Conservation (phyloP, 1,140 invertebrate species). For the Conus betulinus region DNA sequence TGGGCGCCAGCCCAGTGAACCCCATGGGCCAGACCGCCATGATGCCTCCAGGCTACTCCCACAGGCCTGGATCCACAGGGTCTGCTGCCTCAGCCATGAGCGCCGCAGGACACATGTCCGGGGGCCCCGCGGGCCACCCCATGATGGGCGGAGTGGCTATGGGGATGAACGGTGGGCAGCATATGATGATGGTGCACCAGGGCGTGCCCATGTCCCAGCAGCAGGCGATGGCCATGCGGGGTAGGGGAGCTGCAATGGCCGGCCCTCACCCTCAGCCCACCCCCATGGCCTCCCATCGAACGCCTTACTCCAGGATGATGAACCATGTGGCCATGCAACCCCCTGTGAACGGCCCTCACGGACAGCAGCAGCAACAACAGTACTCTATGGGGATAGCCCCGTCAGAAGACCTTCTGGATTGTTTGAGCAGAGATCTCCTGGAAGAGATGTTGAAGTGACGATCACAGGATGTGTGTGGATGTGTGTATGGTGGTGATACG, state of each 20-base stretch:
- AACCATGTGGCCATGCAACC: background rate
- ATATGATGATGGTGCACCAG: constrained; percentile 67
- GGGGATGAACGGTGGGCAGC: constrained; percentile 22
- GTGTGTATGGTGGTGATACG: background rate
- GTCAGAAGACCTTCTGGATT: background rate
- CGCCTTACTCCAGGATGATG: background rate
- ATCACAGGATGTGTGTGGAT: no score
- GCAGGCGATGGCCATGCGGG: constrained; percentile 33
- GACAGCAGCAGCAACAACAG: background rate
- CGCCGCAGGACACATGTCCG: constrained; percentile 39
- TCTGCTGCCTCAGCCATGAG: constrained; percentile 32
- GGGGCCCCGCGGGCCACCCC: constrained; percentile 1
- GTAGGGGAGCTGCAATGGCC: background rate
- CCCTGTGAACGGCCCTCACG: background rate
- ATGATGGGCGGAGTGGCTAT: constrained; percentile 11
- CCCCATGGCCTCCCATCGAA: background rate
- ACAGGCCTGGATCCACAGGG: constrained; percentile 20
- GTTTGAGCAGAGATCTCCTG: background rate
- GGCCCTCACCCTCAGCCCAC: background rate
- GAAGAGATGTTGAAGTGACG: background rate
- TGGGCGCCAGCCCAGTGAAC: background rate
- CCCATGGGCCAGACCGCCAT: constrained; percentile 52
- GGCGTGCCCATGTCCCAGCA: constrained; percentile 63
- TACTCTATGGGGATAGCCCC: background rate
- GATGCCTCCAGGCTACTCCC: constrained; percentile 45